A percentile compares a stretch with the other conserved stretches of the same genome.
These are phyloP conservation scores for Gymnocephalus cernua DNA, from an alignment of 2,113 vertebrate genomes.

Conservation along the genomic window DNA sequence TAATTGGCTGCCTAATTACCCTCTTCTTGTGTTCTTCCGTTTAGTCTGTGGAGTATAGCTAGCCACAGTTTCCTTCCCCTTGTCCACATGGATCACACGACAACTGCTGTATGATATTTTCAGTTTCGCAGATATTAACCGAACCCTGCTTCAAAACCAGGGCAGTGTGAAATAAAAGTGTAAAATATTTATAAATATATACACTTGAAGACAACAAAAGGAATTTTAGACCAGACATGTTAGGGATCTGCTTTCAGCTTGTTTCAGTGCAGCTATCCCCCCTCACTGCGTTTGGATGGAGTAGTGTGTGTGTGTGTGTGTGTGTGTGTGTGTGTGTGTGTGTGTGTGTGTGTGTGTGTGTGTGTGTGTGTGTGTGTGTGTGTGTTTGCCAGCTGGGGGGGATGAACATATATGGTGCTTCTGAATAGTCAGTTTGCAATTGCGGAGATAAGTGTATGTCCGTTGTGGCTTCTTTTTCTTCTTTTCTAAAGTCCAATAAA, in stretches of 20 bases:
- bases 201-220: conserved; percentile 66
- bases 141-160: conserved; percentile 55
- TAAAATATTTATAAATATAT: conserved; percentile 77
- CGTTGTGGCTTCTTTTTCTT: neutral
- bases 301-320: conserved; percentile 7
- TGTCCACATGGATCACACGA: conserved; percentile 65
- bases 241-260: conserved; percentile 35
- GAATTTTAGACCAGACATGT: conserved; percentile 70
- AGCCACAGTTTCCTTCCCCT: conserved; percentile 34
- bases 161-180: conserved; percentile 66
- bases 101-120: conserved; percentile 68
- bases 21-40: conserved; percentile 13
- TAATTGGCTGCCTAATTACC: conserved; percentile 16
- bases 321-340: neutral
- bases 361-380: neutral
- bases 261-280: conserved; percentile 36
- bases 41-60: conserved; percentile 19
- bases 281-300: conserved; percentile 20
- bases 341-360: neutral
- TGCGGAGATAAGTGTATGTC: neutral
- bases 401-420: neutral
- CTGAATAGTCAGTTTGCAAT: neutral
- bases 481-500: neutral
- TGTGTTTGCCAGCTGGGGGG: neutral
- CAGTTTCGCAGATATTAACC: conserved; percentile 62